Base-by-base conservation (phyloP, 2,888 invertebrate species). In the Bombyx huttoni region DNA sequence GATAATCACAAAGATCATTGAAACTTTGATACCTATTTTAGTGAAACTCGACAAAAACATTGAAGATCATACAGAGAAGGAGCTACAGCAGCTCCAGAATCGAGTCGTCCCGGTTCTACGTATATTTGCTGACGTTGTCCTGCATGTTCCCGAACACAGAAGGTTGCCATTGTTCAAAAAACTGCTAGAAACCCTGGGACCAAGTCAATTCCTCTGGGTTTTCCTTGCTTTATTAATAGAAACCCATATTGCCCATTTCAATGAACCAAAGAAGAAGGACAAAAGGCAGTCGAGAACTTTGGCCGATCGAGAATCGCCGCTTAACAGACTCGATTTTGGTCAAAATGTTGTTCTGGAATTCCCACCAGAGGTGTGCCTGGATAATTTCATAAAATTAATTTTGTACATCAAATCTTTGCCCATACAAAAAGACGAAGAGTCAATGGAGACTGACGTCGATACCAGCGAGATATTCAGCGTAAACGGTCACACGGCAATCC, bases 121-220 rank as follows among this genome's bases (percentile, higher is more conserved):
- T 49, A 95, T 98, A 49, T 99, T 99, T 75, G 95, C 97, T 0
- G 95, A 96, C 66, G 96, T 96, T 0, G 90, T 98, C 48, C 89
- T 95, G 0, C 96, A 99, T 78, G 96, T 99, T 13, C 98, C 99
- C 0, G 95, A 96, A 64, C 99, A 99, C 77, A 91, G 99, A 48
- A 89, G 97, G 52, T 81, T 93, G 52, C 93, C 95, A 0, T 82
- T 98, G 0, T 97, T 97, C 58, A 90, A 89, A 40, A 94, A 94
- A 63, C 86, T 98, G 1, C 81, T 98, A n/a, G 89, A 91, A 40
- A 93, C 95, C 0, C 84, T 98, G 0, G 90, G 90, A 8, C 78
- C 91, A 0, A 85, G 90, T 54, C 86, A 92, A 52, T 91, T 93
- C 71, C 81, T 95, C 0, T 92, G 94, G 90, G 80, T 93, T 12